A percentile compares a stretch with the other conserved stretches of the same genome.
Conservation (phyloP, 2,797 vertebrate genomes). For the Euphonia xanthogaster region DNA sequence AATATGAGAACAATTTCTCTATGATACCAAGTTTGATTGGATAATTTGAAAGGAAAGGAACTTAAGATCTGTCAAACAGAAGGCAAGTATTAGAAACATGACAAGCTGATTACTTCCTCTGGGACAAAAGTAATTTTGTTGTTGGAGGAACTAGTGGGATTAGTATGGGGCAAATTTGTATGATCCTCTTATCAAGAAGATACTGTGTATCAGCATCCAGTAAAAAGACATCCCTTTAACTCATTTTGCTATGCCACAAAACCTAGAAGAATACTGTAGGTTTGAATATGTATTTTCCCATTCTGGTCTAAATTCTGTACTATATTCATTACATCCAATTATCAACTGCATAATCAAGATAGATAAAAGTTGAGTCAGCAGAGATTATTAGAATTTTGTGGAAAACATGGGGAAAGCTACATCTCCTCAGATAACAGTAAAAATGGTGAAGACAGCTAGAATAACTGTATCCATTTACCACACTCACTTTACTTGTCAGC, state of each 20-base stretch:
- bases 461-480: background rate
- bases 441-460: background rate
- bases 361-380: background rate
- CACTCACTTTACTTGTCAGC: background rate
- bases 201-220: background rate
- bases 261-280: background rate
- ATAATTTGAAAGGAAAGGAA: background rate
- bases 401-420: background rate
- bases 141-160: background rate
- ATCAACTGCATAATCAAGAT: background rate
- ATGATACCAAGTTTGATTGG: background rate
- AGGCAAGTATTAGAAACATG: background rate
- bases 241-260: background rate
- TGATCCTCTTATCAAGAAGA: background rate
- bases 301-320: background rate
- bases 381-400: background rate
- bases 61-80: background rate
- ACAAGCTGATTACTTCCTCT: background rate
- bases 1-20: background rate
- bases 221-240: background rate
- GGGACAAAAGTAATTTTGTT: background rate
- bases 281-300: background rate
- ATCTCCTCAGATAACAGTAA: background rate
- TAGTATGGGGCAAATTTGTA: background rate
- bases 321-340: background rate